Conservation (phyloP, 2,888 invertebrate species). For the Dromius quadrimaculatus region DNA sequence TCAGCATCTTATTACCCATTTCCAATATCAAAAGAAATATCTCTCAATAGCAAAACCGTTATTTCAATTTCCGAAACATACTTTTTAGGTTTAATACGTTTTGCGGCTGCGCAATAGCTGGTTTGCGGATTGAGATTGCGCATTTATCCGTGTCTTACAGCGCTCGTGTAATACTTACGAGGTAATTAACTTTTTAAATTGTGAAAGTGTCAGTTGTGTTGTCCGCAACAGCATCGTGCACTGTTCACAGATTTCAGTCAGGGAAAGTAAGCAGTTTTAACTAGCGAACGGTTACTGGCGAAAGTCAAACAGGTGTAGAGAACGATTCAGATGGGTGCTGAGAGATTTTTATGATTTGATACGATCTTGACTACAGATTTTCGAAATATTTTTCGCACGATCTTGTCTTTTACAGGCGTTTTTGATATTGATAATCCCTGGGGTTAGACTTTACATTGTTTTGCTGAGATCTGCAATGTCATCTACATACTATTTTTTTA, state of each 20-base stretch:
- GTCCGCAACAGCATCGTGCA: not conserved
- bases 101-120: constrained; percentile 1
- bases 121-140: constrained; percentile 2
- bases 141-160: constrained; percentile 10
- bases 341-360: too few relatives aligned
- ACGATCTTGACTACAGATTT: too few relatives aligned
- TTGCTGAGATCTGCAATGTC: too few relatives aligned
- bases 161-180: constrained; percentile 46
- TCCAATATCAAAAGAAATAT: too few relatives aligned
- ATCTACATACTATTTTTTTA: too few relatives aligned
- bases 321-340: too few relatives aligned
- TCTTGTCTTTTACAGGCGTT: too few relatives aligned
- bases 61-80: not conserved
- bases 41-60: not conserved
- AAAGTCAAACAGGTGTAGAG: constrained; percentile 25
- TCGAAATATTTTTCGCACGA: too few relatives aligned
- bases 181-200: constrained; percentile 51
- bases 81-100: too few relatives aligned
- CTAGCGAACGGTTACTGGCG: constrained; percentile 19
- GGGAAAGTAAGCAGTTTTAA: constrained; percentile 22
- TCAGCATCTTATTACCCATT: too few relatives aligned
- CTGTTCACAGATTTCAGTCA: not conserved
- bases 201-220: constrained; percentile 47
- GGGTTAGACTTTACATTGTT: too few relatives aligned
- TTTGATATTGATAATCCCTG: too few relatives aligned